Percentiles rank a stretch among this genome's conserved stretches.
Conservation (phyloP, 2,888 invertebrate genomes). For the Oegoconia quadripuncta region DNA sequence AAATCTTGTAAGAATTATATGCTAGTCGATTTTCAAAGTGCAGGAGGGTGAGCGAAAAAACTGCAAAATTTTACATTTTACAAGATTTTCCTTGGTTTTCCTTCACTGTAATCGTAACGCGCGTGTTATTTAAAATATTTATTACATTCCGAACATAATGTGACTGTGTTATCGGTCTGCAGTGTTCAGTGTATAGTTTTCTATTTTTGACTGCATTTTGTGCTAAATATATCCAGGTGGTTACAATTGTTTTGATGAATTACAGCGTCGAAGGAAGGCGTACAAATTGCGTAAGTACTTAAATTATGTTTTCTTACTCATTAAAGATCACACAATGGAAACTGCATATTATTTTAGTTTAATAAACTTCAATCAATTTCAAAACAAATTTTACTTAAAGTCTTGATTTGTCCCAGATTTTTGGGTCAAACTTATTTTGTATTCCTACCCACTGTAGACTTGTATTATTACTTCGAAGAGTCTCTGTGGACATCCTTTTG, state of each 20-base stretch:
- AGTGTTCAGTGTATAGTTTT: constrained; percentile 48
- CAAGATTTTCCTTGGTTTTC: constrained; percentile 46
- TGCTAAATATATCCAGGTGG: constrained; percentile 55
- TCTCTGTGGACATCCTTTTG: no score
- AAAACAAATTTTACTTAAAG: no score
- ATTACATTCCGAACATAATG: constrained; percentile 43
- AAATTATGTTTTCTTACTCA: constrained; percentile 15
- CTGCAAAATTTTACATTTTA: constrained; percentile 37
- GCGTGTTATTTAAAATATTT: constrained; percentile 35
- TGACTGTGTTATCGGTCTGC: constrained; percentile 41
- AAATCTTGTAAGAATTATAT: constrained; percentile 30
- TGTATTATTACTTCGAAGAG: no score
- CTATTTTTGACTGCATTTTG: constrained; percentile 66
- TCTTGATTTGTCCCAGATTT: no score
- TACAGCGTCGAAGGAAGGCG: constrained; percentile 42
- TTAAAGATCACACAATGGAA: neutral
- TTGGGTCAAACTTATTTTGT: no score
- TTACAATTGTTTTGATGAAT: constrained; percentile 53
- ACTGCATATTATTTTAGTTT: no score
- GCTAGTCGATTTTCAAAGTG: constrained; percentile 34
- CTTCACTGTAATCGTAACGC: constrained; percentile 31
- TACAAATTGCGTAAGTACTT: constrained; percentile 68
- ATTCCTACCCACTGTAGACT: no score
- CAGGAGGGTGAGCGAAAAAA: constrained; percentile 32
- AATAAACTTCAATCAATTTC: no score